These are phyloP conservation scores for Micrasema minimum DNA, from an alignment of 1,140 invertebrate genomes.

Conservation along the genomic window DNA sequence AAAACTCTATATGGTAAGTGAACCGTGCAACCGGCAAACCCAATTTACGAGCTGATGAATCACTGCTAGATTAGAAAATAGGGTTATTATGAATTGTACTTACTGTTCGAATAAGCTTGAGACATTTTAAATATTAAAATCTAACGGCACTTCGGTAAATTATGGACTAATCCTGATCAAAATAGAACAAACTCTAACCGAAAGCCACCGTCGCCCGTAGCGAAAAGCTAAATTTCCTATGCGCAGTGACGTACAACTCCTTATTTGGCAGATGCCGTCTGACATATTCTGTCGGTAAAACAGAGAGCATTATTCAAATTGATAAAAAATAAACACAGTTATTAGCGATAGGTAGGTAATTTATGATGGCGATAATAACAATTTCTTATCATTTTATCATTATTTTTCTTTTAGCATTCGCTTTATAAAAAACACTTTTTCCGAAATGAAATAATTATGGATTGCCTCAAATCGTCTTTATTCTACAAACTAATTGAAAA, in stretches of 20 bases:
- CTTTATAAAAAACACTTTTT: too few species aligned
- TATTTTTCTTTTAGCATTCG: too few species aligned
- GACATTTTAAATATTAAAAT: constrained; percentile 38
- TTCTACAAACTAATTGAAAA: too few species aligned
- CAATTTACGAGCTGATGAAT: constrained; percentile 39
- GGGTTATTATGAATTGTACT: constrained; percentile 24
- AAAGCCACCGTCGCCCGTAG: constrained; percentile 20
- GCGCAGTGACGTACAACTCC: constrained; percentile 42
- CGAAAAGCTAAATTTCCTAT: too few species aligned
- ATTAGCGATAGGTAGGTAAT: too few species aligned
- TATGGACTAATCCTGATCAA: constrained; percentile 37
- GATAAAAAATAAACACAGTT: too few species aligned
- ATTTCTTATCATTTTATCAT: too few species aligned
- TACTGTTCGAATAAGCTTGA: constrained; percentile 45
- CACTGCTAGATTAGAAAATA: constrained; percentile 26
- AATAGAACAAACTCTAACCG: constrained; percentile 34
- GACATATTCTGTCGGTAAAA: constrained; percentile 39
- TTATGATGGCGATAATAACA: too few species aligned
- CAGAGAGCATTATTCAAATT: too few species aligned
- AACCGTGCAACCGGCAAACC: constrained; percentile 41
- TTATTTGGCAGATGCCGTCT: constrained; percentile 47
- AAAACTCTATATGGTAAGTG: constrained; percentile 40
- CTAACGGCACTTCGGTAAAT: constrained; percentile 23
- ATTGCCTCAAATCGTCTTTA: too few species aligned
- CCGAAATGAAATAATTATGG: too few species aligned